These are phyloP conservation scores for Drosophila varians DNA, from an alignment of 1,140 invertebrate genomes.

Conservation along the genomic window DNA sequence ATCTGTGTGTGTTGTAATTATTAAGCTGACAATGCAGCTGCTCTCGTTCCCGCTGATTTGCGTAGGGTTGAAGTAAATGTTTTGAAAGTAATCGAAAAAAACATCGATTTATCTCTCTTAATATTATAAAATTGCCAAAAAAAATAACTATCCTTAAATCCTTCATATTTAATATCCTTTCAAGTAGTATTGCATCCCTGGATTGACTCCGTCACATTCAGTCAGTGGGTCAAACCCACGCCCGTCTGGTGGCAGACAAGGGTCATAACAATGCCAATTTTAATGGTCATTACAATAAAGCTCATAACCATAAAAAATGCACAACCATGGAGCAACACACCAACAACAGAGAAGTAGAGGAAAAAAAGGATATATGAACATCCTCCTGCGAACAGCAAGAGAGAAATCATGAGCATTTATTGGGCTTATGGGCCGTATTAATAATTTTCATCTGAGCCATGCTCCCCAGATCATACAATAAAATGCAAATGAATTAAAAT, in stretches of 20 bases:
- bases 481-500: constrained; percentile 75
- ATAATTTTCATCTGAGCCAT: constrained; percentile 64
- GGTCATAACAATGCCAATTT: constrained; percentile 79
- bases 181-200: constrained; percentile 10
- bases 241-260: constrained; percentile 22
- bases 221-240: constrained; percentile 50
- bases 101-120: no score
- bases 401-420: constrained; percentile 66
- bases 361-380: background rate
- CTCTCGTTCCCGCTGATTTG: constrained; percentile 13
- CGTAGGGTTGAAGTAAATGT: constrained; percentile 14
- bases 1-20: constrained; percentile 60
- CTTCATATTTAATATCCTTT: background rate
- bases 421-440: constrained; percentile 77
- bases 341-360: constrained; percentile 14
- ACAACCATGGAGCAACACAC: constrained; percentile 29
- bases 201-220: constrained; percentile 20
- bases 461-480: constrained; percentile 49
- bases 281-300: constrained; percentile 76
- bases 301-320: constrained; percentile 74
- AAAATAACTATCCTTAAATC: background rate
- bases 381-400: background rate
- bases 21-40: constrained; percentile 72
- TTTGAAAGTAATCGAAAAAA: background rate
- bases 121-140: no score